A percentile compares a stretch with the other conserved stretches of the same genome.
phyloP scores from a whole-genome alignment of 2,113 vertebrate genomes.

The Caretta caretta region DNA sequence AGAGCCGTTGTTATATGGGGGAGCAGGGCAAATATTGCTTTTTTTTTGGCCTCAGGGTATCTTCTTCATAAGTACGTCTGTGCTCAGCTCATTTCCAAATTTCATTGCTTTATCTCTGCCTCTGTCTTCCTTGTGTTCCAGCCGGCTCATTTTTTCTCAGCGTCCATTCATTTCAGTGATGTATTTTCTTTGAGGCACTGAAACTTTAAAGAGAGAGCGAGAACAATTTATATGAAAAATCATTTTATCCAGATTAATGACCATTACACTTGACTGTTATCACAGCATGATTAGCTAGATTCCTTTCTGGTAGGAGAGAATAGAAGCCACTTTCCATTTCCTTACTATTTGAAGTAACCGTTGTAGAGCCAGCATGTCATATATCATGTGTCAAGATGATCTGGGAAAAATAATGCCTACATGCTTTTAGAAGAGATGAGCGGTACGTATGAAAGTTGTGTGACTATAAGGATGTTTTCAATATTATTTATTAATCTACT shows the following conservation, averaged over 20 bases:
- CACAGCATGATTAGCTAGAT: slow-evolving; percentile 26
- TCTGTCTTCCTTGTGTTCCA: slow-evolving; percentile 19
- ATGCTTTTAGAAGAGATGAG: not conserved
- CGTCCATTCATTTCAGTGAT: slow-evolving; percentile 64
- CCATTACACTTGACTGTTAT: slow-evolving; percentile 40
- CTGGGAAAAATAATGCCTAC: not conserved
- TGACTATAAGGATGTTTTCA: not conserved
- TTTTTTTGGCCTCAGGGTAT: not conserved
- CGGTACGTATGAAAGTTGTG: not conserved
- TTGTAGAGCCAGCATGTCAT: not conserved
- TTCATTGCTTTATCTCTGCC: slow-evolving; percentile 3
- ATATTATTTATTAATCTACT: not conserved
- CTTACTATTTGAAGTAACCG: not conserved
- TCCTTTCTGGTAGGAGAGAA: slow-evolving; percentile 7
- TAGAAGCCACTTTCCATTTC: slow-evolving; percentile 19
- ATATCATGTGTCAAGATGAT: not conserved
- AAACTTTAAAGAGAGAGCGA: slow-evolving; percentile 47
- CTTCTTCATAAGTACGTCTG: not conserved
- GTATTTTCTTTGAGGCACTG: slow-evolving; percentile 59
- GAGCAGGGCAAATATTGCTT: not conserved
- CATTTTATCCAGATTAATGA: slow-evolving; percentile 69
- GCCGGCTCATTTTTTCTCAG: slow-evolving; percentile 52
- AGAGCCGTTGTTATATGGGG: not conserved
- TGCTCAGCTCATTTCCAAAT: not conserved
- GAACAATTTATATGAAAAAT: slow-evolving; percentile 75